A percentile compares a stretch with the other conserved stretches of the same genome.
Evolutionary conservation across 2,113 vertebrate species (phyloP).

Genomic region (Rutilus rutilus): DNA sequence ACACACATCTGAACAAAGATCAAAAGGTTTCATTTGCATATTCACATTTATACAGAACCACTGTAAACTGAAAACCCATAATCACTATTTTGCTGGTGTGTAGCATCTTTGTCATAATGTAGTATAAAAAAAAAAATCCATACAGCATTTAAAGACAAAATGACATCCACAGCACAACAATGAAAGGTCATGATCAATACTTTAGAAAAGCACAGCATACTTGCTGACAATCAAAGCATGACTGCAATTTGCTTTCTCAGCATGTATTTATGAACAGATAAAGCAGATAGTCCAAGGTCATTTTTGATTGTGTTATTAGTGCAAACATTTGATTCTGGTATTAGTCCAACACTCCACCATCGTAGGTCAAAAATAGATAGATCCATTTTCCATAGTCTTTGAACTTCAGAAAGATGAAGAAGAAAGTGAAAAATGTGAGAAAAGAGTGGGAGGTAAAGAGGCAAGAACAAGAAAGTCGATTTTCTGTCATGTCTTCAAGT

Average conservation of each 20-base stretch:
- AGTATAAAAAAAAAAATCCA: constrained; percentile 13
- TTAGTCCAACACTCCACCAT: background rate
- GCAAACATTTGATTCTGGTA: constrained; percentile 1
- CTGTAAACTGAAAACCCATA: background rate
- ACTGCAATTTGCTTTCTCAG: constrained; percentile 23
- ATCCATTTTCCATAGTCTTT: constrained; percentile 22
- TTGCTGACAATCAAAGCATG: constrained; percentile 5
- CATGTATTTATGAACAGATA: constrained; percentile 13
- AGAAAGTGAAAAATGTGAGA: constrained; percentile 1
- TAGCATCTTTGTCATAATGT: background rate
- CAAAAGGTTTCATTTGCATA: background rate
- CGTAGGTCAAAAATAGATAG: background rate
- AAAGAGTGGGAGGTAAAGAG: constrained; percentile 5
- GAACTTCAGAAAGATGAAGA: constrained; percentile 6
- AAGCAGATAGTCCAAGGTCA: constrained; percentile 21
- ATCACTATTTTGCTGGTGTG: background rate
- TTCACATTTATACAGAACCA: background rate
- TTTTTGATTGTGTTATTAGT: constrained; percentile 10
- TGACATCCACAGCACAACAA: constrained; percentile 11
- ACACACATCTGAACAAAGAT: background rate
- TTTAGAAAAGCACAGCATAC: constrained; percentile 9
- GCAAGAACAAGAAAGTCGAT: background rate
- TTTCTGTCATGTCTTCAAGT: background rate
- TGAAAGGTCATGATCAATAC: constrained; percentile 46
- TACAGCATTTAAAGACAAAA: constrained; percentile 9